Evolutionary conservation across 2,113 vertebrate genomes (phyloP).

Genomic region (Caretta caretta): DNA sequence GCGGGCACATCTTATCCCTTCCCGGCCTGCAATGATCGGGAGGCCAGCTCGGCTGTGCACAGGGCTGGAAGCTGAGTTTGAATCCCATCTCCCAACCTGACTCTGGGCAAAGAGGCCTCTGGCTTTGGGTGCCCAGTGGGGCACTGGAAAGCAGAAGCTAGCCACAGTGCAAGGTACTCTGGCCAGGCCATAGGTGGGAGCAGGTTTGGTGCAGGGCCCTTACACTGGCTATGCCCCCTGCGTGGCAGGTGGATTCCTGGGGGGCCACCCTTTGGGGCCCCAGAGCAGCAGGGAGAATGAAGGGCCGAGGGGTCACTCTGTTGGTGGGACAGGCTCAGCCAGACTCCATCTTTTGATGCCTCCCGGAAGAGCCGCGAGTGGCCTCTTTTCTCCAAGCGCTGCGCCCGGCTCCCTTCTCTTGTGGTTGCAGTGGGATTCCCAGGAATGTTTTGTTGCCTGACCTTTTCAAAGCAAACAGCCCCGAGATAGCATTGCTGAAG

Average conservation of each 20-base stretch:
- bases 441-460: neutral
- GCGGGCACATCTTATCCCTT: neutral
- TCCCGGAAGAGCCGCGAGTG: neutral
- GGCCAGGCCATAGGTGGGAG: rapidly evolving
- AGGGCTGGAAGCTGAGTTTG: neutral
- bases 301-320: rapidly evolving
- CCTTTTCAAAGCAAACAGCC: neutral
- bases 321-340: neutral
- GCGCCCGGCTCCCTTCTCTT: neutral
- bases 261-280: neutral
- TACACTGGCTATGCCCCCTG: too few relatives aligned
- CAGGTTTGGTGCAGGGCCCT: neutral
- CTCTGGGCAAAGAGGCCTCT: neutral
- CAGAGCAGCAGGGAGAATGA: neutral
- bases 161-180: neutral
- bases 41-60: neutral
- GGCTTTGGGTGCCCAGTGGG: neutral
- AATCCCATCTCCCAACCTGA: neutral
- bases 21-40: too few relatives aligned
- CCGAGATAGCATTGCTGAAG: rapidly evolving
- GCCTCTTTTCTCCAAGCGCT: neutral
- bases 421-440: neutral
- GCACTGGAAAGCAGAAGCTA: too few relatives aligned
- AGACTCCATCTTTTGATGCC: neutral
- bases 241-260: neutral